A percentile compares a stretch with the other conserved stretches of the same genome.
These are phyloP conservation scores for Hymenochirus boettgeri DNA, from an alignment of 2,113 vertebrate species.

Conservation along the genomic window DNA sequence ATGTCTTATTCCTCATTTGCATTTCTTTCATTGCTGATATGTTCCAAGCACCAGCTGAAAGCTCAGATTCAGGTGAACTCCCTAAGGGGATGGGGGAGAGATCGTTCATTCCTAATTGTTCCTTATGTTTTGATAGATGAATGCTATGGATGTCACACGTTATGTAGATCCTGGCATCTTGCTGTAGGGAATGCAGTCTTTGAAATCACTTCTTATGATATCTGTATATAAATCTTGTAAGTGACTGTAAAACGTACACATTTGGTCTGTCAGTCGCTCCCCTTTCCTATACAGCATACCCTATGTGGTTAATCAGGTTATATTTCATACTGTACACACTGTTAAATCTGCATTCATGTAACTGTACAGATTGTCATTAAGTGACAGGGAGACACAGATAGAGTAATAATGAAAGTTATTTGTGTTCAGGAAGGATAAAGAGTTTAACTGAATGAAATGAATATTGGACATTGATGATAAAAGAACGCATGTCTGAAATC, in stretches of 20 bases:
- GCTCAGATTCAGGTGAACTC: slow-evolving; percentile 36
- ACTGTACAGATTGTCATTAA: not conserved
- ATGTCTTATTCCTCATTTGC: slow-evolving; percentile 37
- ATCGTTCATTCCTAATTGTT: slow-evolving; percentile 23
- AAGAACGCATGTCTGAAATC: not conserved
- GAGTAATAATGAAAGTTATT: not conserved
- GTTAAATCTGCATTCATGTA: no score
- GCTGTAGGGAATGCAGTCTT: slow-evolving; percentile 14
- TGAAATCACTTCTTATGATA: slow-evolving; percentile 25
- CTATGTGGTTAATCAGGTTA: not conserved
- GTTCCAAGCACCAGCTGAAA: slow-evolving; percentile 24
- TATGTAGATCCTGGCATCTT: slow-evolving; percentile 17
- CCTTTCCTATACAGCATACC: not conserved
- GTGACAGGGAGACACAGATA: not conserved
- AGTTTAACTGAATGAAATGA: not conserved
- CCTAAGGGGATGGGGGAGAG: slow-evolving; percentile 15
- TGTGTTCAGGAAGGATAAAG: not conserved
- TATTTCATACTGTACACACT: no score
- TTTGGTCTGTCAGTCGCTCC: not conserved
- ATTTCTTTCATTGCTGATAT: slow-evolving; percentile 37
- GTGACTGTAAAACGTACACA: not conserved
- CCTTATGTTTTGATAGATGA: no score
- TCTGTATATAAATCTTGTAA: slow-evolving; percentile 15
- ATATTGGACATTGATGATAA: not conserved
- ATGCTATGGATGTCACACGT: slow-evolving; percentile 28